A percentile compares a stretch with the other conserved stretches of the same genome.
phyloP scores from a whole-genome alignment of 2,797 vertebrate genomes.

The Lepilemur septentrionalis region DNA sequence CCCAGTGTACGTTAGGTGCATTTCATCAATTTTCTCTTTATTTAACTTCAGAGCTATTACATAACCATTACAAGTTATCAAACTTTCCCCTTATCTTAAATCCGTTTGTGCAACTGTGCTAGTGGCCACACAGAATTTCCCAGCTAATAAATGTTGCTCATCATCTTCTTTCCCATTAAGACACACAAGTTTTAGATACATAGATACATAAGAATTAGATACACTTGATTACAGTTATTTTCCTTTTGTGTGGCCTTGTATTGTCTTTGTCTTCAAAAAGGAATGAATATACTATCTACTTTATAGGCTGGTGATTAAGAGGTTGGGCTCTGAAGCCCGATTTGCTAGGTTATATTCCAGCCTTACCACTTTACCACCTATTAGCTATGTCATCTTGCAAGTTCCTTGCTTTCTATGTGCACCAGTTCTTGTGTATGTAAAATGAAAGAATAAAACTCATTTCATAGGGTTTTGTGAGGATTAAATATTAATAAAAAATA shows the following conservation, averaged over 20 bases:
- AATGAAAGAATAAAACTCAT: neutral
- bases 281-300: neutral
- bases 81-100: neutral
- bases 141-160: neutral
- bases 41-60: neutral
- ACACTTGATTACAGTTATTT: neutral
- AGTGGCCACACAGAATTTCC: neutral
- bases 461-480: neutral
- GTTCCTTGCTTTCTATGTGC: neutral
- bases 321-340: neutral
- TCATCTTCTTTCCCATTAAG: neutral
- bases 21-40: neutral
- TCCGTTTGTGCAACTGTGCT: neutral
- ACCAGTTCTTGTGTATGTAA: neutral
- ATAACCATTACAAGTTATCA: neutral
- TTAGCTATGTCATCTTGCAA: neutral
- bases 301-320: neutral
- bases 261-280: neutral
- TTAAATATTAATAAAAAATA: neutral
- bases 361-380: neutral
- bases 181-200: neutral
- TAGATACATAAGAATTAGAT: too few relatives aligned
- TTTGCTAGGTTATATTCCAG: neutral
- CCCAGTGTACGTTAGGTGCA: neutral
- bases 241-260: neutral